Percentiles rank a stretch among this genome's conserved stretches.
Evolutionary conservation across 2,888 invertebrate genomes (phyloP).

Genomic region (Megastigmus dorsalis): DNA sequence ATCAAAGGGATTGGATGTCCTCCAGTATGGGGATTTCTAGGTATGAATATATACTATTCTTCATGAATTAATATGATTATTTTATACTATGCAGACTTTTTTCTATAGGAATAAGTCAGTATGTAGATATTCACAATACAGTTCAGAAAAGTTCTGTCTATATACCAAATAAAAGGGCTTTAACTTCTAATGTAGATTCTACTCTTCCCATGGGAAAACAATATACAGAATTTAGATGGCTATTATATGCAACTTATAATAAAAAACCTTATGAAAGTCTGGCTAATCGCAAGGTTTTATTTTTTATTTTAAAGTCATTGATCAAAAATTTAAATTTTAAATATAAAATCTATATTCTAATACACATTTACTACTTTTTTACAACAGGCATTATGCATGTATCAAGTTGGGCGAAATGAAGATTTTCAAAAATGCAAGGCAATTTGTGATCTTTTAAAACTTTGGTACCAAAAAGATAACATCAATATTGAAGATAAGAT

Average conservation of each 20-base stretch:
- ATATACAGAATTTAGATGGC: conserved; percentile 76
- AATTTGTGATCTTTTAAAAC: conserved; percentile 74
- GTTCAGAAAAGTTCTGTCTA: conserved; percentile 76
- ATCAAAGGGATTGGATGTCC: conserved; percentile 77
- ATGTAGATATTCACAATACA: conserved; percentile 77
- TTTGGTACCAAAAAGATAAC: conserved; percentile 75
- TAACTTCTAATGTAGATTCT: conserved; percentile 75
- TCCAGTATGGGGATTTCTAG: conserved; percentile 80
- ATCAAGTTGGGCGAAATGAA: conserved; percentile 62
- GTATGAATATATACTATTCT: conserved; percentile 40
- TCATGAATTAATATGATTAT: not conserved
- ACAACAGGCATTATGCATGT: conserved; percentile 51
- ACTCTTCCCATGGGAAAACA: conserved; percentile 76
- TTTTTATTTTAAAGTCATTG: no score
- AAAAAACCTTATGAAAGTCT: conserved; percentile 73
- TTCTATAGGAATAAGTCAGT: conserved; percentile 75
- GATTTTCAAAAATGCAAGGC: conserved; percentile 71
- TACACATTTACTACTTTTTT: no score
- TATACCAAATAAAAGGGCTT: conserved; percentile 76
- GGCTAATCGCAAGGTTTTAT: conserved; percentile 73
- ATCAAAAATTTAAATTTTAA: not conserved
- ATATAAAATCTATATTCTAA: not conserved
- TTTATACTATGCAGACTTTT: not conserved
- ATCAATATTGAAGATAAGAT: conserved; percentile 71
- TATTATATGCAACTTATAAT: conserved; percentile 76